Evolutionary conservation across 2,888 invertebrate species (phyloP).

Genomic region (Phymatocera aterrima): DNA sequence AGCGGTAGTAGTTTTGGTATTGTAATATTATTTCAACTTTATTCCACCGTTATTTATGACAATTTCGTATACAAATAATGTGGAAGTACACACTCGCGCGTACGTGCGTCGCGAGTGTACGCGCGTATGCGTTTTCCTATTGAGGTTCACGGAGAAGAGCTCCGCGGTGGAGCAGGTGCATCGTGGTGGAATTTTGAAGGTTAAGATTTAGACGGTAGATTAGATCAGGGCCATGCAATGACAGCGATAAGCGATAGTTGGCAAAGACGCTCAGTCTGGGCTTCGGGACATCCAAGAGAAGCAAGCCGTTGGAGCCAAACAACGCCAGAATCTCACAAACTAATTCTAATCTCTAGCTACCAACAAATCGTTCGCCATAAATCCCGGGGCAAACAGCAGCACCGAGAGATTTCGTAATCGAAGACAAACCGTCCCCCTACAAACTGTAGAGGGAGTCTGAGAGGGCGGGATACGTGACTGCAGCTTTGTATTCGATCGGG

Average conservation of each 20-base stretch:
- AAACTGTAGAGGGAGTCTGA: neutral
- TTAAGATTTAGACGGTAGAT: conserved; percentile 34
- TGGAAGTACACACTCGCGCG: neutral
- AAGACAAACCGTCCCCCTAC: conserved; percentile 68
- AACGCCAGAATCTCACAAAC: conserved; percentile 67
- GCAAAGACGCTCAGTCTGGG: conserved; percentile 40
- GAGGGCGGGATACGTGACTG: neutral
- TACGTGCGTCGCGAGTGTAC: neutral
- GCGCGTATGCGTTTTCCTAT: neutral
- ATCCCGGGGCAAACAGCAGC: conserved; percentile 69
- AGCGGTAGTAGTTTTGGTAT: conserved; percentile 40
- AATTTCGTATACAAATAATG: conserved; percentile 27
- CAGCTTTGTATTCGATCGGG: neutral
- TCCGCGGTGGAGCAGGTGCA: conserved; percentile 16
- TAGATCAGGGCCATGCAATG: conserved; percentile 37
- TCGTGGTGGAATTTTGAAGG: conserved; percentile 37
- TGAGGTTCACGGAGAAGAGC: neutral
- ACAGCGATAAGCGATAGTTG: conserved; percentile 43
- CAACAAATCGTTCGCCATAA: conserved; percentile 74
- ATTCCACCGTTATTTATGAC: conserved; percentile 37
- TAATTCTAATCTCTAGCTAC: conserved; percentile 73
- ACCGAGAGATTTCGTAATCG: conserved; percentile 72
- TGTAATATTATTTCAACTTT: conserved; percentile 39
- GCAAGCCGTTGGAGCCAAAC: conserved; percentile 56
- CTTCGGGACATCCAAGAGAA: conserved; percentile 35